Evolutionary conservation across 2,797 vertebrate species (phyloP), one percentile per base, ranked within the genome.

Genomic region (Ctenopoma multispine): DNA sequence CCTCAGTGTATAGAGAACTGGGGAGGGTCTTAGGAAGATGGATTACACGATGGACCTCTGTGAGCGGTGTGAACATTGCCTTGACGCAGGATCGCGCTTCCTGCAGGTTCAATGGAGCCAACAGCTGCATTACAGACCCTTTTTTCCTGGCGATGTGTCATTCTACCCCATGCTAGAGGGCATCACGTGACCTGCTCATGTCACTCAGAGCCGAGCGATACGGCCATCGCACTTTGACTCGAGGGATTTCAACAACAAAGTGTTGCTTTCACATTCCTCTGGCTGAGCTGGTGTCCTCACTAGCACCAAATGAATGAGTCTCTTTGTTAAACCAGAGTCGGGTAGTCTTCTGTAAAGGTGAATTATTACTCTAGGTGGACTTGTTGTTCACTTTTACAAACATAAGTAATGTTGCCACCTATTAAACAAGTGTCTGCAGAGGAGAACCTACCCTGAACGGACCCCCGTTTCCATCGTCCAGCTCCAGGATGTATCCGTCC

Each of bases 401-500:
- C 2, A 24, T 49, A 66, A 54, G 0, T 63, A 18, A 60, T 21
- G 68, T 14, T n/a, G 53, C 40, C 23, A 31, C 23, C 18, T 4
- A 3, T 38, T 67, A 48, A 60, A n/a, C 17, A 0, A 0, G 1
- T 41, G 72, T 77, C 64, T 69, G 69, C 38, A 8, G 54, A 31
- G 53, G 48, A 34, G 15, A 17, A 80, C 90, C 50, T 86, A 99
- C 98, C 95, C 98, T 95, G 92, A 99, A 99, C 51, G 96, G 97
- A 23, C 98, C 97, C 0, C 96, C 96, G 1, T 92, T 97, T 59
- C 98, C 98, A 0, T 99, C 98, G 4, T 99, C 98, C 74, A 99
- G 94, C 92, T 99, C 98, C 80, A 99, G 93, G 87, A 99, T 98
- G 90, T 99, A 99, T 0, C 98, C 98, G 0, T 99, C 98, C n/a